Percentiles rank a stretch among this genome's conserved stretches.
Evolutionary conservation across 2,797 vertebrate genomes (phyloP).

Genomic region (Mormyrops attenuatus): DNA sequence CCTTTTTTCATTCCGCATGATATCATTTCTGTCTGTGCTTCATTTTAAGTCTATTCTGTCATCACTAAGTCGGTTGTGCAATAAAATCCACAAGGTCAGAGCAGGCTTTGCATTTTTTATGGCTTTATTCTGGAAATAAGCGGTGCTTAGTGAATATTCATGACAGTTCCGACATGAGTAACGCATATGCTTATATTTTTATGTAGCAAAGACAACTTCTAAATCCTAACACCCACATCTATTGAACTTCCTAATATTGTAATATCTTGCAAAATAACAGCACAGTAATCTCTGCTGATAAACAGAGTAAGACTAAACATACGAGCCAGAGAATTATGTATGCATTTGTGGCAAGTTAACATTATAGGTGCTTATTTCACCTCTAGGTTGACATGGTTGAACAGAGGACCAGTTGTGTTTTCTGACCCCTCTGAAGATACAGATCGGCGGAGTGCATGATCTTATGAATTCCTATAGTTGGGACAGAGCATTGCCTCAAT

Average conservation of each 20-base stretch:
- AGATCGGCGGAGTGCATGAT: neutral
- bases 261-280: neutral
- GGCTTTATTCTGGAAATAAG: neutral
- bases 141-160: conserved; percentile 9
- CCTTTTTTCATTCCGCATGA: neutral
- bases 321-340: neutral
- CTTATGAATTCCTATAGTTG: neutral
- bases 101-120: neutral
- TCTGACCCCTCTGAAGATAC: neutral
- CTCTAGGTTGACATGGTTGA: neutral
- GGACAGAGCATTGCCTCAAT: neutral
- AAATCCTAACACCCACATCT: neutral
- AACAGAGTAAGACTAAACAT: neutral
- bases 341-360: neutral
- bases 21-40: neutral
- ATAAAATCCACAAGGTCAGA: neutral
- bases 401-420: neutral
- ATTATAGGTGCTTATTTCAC: neutral
- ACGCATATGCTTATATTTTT: neutral
- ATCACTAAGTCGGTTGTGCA: neutral
- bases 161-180: neutral
- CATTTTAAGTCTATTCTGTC: neutral
- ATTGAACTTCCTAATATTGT: neutral
- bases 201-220: neutral
- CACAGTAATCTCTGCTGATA: neutral